Conservation (phyloP, 2,113 vertebrate species). For the Balaeniceps rex region DNA sequence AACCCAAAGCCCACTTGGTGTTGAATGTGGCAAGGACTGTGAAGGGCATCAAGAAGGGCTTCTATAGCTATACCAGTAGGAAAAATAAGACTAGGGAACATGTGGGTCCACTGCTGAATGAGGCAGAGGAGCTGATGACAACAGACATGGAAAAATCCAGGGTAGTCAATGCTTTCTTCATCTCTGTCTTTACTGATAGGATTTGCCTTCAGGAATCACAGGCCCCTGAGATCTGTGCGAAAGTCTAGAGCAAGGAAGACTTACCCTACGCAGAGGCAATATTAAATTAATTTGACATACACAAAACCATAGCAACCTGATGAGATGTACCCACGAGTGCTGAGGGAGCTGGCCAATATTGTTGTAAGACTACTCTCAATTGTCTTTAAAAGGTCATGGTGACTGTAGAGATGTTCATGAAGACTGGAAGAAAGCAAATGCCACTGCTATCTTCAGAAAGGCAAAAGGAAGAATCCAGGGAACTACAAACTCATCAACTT, state of each 20-base stretch:
- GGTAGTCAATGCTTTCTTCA: not conserved
- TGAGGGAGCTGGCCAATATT: not conserved
- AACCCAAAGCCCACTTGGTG: not conserved
- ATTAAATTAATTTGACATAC: not conserved
- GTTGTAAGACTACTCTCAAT: not conserved
- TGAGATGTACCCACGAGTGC: not conserved
- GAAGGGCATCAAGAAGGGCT: not conserved
- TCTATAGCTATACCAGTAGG: not conserved
- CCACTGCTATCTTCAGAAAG: not conserved
- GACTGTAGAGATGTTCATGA: not conserved
- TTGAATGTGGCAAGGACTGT: not conserved
- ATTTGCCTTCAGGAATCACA: not conserved
- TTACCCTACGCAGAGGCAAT: not conserved
- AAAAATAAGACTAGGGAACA: not conserved
- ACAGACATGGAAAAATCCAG: not conserved
- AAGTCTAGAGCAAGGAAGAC: not conserved
- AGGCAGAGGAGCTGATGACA: not conserved
- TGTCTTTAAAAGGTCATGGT: not conserved
- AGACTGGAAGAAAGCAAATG: not conserved
- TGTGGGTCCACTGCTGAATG: not conserved
- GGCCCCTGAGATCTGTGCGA: not conserved
- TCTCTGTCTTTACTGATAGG: not conserved
- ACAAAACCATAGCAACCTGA: not conserved
- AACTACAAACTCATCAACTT: not conserved
- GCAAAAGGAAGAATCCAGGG: not conserved